A percentile compares a stretch with the other conserved stretches of the same genome.
Conservation (phyloP, 2,888 invertebrate species). For the Eubasilissa splendida region DNA sequence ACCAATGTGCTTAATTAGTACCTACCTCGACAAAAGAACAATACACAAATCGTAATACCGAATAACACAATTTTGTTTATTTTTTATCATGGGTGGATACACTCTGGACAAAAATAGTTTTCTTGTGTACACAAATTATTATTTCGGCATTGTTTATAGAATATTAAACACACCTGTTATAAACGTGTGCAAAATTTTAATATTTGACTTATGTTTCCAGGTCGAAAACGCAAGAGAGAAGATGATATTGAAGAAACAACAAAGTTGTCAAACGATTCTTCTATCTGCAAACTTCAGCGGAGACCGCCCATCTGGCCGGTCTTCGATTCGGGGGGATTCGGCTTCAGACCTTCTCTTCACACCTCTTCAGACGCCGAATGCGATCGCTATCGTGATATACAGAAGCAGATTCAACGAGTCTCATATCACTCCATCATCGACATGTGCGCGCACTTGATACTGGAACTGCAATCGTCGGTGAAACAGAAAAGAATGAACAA, state of each 20-base stretch:
- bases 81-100: too few species aligned
- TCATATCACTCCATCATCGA: constrained; percentile 20
- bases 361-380: neutral
- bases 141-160: too few species aligned
- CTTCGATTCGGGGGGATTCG: constrained; percentile 71
- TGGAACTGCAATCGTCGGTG: constrained; percentile 26
- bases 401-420: neutral
- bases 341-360: constrained; percentile 49
- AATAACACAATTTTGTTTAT: too few species aligned
- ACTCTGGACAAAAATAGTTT: too few species aligned
- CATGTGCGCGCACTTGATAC: neutral
- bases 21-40: too few species aligned
- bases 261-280: constrained; percentile 17
- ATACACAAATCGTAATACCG: too few species aligned
- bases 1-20: too few species aligned
- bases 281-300: constrained; percentile 47
- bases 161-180: too few species aligned
- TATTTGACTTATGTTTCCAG: constrained; percentile 61
- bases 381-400: neutral
- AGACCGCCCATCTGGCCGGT: constrained; percentile 67
- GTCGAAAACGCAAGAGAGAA: constrained; percentile 67
- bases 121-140: too few species aligned
- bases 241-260: constrained; percentile 39
- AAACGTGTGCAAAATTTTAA: neutral
- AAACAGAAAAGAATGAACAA: constrained; percentile 49